A percentile compares a stretch with the other conserved stretches of the same genome.
Conservation (phyloP, 1,140 invertebrate genomes). For the Brachionus calyciflorus region DNA sequence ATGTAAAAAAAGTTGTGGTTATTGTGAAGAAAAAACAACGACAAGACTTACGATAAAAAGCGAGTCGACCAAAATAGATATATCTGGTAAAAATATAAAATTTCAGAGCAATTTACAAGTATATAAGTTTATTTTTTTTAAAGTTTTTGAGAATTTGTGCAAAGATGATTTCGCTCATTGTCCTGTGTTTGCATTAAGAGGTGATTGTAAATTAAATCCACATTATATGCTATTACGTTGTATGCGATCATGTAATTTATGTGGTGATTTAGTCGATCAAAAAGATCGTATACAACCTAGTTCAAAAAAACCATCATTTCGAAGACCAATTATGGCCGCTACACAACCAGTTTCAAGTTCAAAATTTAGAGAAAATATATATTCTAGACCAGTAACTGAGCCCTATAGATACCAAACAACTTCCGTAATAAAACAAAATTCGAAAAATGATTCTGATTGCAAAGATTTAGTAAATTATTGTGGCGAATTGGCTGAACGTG, state of each 20-base stretch:
- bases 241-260: slow-evolving; percentile 38
- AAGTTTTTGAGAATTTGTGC: slow-evolving; percentile 23
- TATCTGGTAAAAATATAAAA: background rate
- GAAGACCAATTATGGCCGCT: background rate
- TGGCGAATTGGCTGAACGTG: slow-evolving; percentile 18
- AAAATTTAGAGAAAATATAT: too few relatives aligned
- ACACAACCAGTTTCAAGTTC: background rate
- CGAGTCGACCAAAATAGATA: background rate
- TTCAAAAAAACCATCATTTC: slow-evolving; percentile 7
- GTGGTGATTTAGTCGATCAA: slow-evolving; percentile 20
- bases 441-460: background rate
- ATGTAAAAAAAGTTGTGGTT: slow-evolving; percentile 24
- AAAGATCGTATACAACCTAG: slow-evolving; percentile 22
- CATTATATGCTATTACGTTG: slow-evolving; percentile 40
- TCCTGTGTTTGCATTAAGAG: slow-evolving; percentile 10
- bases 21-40: background rate
- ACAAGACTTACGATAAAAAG: background rate
- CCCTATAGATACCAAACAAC: background rate
- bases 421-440: background rate
- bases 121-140: background rate
- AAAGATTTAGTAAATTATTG: slow-evolving; percentile 30
- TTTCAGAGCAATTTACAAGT: background rate
- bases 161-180: slow-evolving; percentile 24
- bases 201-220: slow-evolving; percentile 43
- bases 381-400: too few relatives aligned